Evolutionary conservation across 2,797 vertebrate genomes (phyloP).

Genomic region (Natrix natrix): DNA sequence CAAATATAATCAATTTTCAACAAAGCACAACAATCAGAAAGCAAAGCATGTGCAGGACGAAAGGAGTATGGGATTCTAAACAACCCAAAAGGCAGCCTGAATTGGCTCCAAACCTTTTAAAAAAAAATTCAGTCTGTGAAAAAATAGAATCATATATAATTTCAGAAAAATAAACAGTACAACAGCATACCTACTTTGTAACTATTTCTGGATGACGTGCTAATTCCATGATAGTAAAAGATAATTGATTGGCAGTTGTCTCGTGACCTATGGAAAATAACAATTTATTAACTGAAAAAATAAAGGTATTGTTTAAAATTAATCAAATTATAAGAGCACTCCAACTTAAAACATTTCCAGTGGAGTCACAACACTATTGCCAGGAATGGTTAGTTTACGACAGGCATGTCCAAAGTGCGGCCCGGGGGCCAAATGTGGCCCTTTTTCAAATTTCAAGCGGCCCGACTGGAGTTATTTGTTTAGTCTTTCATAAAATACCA

Average conservation of each 20-base stretch:
- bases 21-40: background rate
- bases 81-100: background rate
- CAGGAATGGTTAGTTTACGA: background rate
- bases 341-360: background rate
- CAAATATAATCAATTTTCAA: background rate
- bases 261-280: slow-evolving; percentile 80
- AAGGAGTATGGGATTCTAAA: background rate
- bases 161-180: background rate
- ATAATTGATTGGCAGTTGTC: slow-evolving; percentile 86
- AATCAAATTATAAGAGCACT: background rate
- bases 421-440: no score
- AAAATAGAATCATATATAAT: background rate
- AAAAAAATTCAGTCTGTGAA: background rate
- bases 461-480: no score
- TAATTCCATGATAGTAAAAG: slow-evolving; percentile 87
- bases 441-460: no score
- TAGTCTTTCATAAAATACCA: no score
- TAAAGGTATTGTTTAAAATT: background rate
- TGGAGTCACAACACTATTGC: background rate
- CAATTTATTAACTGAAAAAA: slow-evolving; percentile 8
- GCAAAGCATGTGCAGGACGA: background rate
- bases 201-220: slow-evolving; percentile 82
- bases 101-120: background rate
- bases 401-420: no score
- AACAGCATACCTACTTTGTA: slow-evolving; percentile 70